Conservation (phyloP, 2,113 vertebrate genomes). For the Boulengeromyrus knoepffleri region DNA sequence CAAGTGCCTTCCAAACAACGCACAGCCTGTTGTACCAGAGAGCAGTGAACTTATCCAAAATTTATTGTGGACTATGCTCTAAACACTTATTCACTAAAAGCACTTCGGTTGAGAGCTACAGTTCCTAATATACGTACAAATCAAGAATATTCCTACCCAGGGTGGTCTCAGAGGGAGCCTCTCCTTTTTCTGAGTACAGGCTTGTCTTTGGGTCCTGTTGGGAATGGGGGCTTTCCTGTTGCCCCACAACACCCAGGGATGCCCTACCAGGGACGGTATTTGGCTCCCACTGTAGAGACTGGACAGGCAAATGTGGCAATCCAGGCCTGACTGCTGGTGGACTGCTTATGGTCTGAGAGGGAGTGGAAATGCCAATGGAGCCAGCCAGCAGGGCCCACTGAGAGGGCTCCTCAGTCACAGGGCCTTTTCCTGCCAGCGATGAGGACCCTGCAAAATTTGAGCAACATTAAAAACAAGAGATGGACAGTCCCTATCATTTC, state of each 20-base stretch:
- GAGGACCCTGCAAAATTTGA: neutral
- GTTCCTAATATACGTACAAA: neutral
- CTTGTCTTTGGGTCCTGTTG: neutral
- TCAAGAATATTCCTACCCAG: neutral
- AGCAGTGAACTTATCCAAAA: neutral
- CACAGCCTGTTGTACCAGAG: neutral
- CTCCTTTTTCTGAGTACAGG: neutral
- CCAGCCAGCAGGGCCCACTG: neutral
- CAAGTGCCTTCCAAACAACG: neutral
- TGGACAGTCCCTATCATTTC: neutral
- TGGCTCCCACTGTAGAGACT: neutral
- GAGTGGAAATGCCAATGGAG: neutral
- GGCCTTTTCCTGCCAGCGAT: neutral
- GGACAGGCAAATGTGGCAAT: too few relatives aligned
- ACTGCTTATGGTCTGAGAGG: neutral
- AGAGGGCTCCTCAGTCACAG: neutral
- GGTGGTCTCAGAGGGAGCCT: neutral
- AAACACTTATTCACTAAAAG: neutral
- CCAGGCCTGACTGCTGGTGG: neutral
- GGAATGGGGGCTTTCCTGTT: neutral
- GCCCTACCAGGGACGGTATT: neutral
- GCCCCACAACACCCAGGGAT: neutral
- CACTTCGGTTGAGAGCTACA: neutral
- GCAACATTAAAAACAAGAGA: neutral
- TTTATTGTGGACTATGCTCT: neutral